A percentile compares a stretch with the other conserved stretches of the same genome.
Conservation (phyloP, 1,140 invertebrate species). For the Episyrphus balteatus region DNA sequence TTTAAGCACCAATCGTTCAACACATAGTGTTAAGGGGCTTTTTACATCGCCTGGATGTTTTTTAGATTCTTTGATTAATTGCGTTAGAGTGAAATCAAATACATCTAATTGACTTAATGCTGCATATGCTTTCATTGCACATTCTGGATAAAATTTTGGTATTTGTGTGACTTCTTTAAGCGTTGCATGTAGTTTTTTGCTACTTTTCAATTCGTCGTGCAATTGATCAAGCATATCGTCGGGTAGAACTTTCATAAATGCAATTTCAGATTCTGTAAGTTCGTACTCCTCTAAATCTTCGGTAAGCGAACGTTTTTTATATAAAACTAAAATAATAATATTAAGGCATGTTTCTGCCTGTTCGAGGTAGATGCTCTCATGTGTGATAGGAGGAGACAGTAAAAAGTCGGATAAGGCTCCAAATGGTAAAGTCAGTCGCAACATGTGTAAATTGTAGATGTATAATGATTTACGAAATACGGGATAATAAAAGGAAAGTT, state of each 20-base stretch:
- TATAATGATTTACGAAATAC: conserved; percentile 9
- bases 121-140: conserved; percentile 10
- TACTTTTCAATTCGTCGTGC: conserved; percentile 1
- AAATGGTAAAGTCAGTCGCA: conserved; percentile 7
- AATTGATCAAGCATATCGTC: conserved; percentile 1
- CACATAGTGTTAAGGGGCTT: conserved; percentile 6
- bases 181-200: conserved; percentile 3
- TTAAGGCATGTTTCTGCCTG: conserved; percentile 8
- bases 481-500: conserved; percentile 3
- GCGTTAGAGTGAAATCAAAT: conserved; percentile 9
- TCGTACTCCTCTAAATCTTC: conserved; percentile 16
- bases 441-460: conserved; percentile 16
- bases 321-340: conserved; percentile 11
- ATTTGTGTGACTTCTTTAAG: conserved; percentile 4
- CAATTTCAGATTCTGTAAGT: conserved; percentile 6
- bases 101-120: conserved; percentile 7
- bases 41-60: conserved; percentile 7
- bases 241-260: conserved; percentile 5
- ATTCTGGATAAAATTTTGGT: conserved; percentile 9
- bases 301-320: conserved; percentile 1
- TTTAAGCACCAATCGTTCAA: conserved; percentile 4
- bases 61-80: conserved; percentile 1
- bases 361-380: conserved; percentile 5
- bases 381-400: conserved; percentile 11
- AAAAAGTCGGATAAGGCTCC: conserved; percentile 6